Evolutionary conservation across 2,888 invertebrate genomes (phyloP).

Genomic region (Cephalotes varians): DNA sequence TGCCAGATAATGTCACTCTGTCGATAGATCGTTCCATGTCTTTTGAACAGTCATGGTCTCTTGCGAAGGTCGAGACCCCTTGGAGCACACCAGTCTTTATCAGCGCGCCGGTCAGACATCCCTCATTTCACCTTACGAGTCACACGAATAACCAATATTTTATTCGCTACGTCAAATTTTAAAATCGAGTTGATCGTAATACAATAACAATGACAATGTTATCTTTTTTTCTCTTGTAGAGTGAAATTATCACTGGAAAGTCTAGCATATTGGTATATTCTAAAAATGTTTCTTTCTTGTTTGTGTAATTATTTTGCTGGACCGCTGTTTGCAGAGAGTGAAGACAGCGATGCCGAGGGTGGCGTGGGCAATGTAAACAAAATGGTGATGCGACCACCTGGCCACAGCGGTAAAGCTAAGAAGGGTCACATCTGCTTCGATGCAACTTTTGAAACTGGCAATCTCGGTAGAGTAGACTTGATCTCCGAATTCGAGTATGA

Average conservation of each 20-base stretch:
- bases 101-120: slow-evolving; percentile 81
- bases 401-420: slow-evolving; percentile 98
- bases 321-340: slow-evolving; percentile 89
- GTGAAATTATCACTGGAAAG: background rate
- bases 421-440: slow-evolving; percentile 98
- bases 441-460: slow-evolving; percentile 98
- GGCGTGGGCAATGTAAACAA: slow-evolving; percentile 97
- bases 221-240: background rate
- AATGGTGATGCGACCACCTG: slow-evolving; percentile 94
- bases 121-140: background rate
- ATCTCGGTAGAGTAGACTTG: slow-evolving; percentile 97
- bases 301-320: slow-evolving; percentile 46
- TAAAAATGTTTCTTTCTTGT: background rate
- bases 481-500: slow-evolving; percentile 98
- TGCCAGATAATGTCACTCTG: background rate
- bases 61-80: slow-evolving; percentile 82
- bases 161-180: background rate
- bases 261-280: background rate
- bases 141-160: slow-evolving; percentile 4
- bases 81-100: slow-evolving; percentile 84
- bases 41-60: slow-evolving; percentile 67
- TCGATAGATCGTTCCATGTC: slow-evolving; percentile 28
- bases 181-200: background rate
- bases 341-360: slow-evolving; percentile 97
- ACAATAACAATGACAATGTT: background rate